Percentiles rank a stretch among this genome's conserved stretches.
Evolutionary conservation across 2,888 invertebrate genomes (phyloP).

Genomic region (Dryococelus australis): DNA sequence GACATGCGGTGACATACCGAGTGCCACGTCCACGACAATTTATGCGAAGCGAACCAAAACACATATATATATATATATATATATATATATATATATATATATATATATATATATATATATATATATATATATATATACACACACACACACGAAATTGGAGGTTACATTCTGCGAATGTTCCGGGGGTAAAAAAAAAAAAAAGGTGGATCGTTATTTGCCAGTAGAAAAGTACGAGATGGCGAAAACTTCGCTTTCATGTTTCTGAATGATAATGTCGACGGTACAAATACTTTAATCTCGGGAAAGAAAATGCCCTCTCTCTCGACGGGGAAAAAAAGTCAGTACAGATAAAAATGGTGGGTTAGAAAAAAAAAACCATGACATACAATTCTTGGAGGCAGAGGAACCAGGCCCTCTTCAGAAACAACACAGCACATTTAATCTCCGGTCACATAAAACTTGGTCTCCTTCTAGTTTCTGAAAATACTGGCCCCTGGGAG

Average conservation of each 20-base stretch:
- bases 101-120: too few species aligned
- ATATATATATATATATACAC: too few species aligned
- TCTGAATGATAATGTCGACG: slow-evolving; percentile 5
- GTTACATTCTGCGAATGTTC: not conserved
- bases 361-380: not conserved
- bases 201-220: not conserved
- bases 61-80: not conserved
- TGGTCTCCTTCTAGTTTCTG: not conserved
- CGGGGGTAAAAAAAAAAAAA: not conserved
- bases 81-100: too few species aligned
- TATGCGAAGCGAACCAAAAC: not conserved
- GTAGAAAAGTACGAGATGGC: not conserved
- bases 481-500: not conserved
- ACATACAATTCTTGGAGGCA: not conserved
- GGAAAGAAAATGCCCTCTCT: not conserved
- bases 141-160: not conserved
- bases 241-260: not conserved
- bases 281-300: slow-evolving; percentile 1
- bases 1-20: not conserved
- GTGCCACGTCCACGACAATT: not conserved
- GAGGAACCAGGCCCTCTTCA: not conserved
- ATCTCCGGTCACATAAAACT: not conserved
- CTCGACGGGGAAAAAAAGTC: not conserved
- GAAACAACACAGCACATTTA: not conserved
- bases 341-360: not conserved